Evolutionary conservation across 2,888 invertebrate genomes (phyloP), one percentile per base, ranked within the genome.

Genomic region (Plebejus anna): DNA sequence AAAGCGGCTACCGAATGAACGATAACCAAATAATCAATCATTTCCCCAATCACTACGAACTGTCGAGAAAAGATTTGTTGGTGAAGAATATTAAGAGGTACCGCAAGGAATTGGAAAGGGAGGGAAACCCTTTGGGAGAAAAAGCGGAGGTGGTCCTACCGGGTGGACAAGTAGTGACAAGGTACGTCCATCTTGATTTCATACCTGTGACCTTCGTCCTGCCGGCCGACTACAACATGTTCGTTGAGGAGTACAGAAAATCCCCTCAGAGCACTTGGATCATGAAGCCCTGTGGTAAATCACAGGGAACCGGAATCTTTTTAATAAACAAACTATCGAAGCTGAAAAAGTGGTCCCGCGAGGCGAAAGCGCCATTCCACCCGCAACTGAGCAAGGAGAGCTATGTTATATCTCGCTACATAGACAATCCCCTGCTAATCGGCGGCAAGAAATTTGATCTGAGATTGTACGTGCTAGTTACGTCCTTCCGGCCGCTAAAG

Each of bases 371-470:
- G 51, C 82, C 97, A 0, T 97, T 98, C 85, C 97, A 97, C 89
- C 97, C 97, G 1, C 97, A 97, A 85, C 94, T 97, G 70, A 88
- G 84, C 79, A 98, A 98, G 88, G 98, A 98, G 89, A 96, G 97
- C 80, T 99, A 99, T 87, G 99, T 99, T n/a, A 99, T 99, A 87
- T 98, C 98, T 2, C 96, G 97, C 94, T 98, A 98, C 87, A 98
- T 99, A 79, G 98, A 98, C 84, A 98, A 98, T 92, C 99, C 99
- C 1, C 92, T 99, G 70, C 90, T 99, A 81, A 99, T 99, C 85
- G 98, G 98, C n/a, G 98, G 98, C 0, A 98, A 98, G 90, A 99
- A 99, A 90, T 99, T 99, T 88, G 99, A 99, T 92, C 95, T 99
- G 71, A 95, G 99, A 78, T 92, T 99, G 36, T 99, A 98, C 88